Conservation (phyloP, 2,888 invertebrate species). For the Trachelus troglodyta region DNA sequence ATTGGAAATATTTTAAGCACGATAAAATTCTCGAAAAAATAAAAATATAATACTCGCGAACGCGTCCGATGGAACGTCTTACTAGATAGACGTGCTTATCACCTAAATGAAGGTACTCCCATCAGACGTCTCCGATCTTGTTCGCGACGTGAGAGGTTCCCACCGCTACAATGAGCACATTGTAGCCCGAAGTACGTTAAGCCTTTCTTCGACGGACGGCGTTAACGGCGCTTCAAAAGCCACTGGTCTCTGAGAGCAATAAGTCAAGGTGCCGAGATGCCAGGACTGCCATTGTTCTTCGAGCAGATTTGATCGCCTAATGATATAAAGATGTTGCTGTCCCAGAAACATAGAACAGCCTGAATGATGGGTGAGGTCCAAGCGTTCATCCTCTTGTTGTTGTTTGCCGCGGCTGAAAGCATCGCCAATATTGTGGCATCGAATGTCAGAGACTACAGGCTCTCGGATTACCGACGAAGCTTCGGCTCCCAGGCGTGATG, state of each 20-base stretch:
- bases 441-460: slow-evolving; percentile 27
- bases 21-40: background rate
- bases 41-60: background rate
- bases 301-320: background rate
- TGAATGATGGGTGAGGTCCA: slow-evolving; percentile 13
- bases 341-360: background rate
- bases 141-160: background rate
- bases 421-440: slow-evolving; percentile 49
- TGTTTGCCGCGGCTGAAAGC: slow-evolving; percentile 46
- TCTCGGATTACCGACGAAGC: background rate
- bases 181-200: slow-evolving; percentile 21
- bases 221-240: slow-evolving; percentile 32
- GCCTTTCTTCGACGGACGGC: slow-evolving; percentile 33
- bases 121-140: background rate
- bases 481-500: background rate
- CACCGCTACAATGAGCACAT: slow-evolving; percentile 24
- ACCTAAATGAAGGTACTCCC: background rate
- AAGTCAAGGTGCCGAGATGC: background rate
- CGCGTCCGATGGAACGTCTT: background rate
- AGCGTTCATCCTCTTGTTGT: slow-evolving; percentile 16
- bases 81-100: background rate
- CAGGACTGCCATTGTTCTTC: background rate
- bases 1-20: background rate
- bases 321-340: background rate
- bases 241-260: slow-evolving; percentile 4